Evolutionary conservation across 2,113 vertebrate genomes (phyloP), one percentile per base, ranked within the genome.

Genomic region (Ia io): DNA sequence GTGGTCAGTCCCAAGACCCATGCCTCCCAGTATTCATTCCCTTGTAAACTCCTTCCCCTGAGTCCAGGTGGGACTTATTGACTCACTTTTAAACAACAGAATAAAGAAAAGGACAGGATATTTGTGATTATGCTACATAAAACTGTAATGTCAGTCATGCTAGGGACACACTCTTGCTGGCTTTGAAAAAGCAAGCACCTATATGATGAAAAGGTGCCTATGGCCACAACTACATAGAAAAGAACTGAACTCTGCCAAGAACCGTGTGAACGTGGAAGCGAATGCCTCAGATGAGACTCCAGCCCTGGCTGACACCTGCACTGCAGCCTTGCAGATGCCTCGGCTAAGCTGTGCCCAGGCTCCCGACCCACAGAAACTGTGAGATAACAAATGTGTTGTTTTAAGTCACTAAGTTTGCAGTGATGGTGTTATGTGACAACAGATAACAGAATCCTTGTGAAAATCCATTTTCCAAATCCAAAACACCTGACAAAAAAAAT

Each of bases 381-480:
- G 42, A 18, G 17, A 56, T 5, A 42, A 47, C 69, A 84, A 53
- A 32, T 32, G 22, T 35, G 25, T 37, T 63, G 37, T 67, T 77
- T 82, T 32, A 61, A 78, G 40, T 32, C 53, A 37, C 51, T 30
- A 84, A 28, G 17, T 53, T 30, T 37, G 18, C 1, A 77, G 42
- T 18, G 42, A 63, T 11, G 20, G 7, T 32, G 65, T 69, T n/a
- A 71, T 1, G 14, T 9, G 70, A 44, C 56, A 63, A 78, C 7
- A 90, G 16, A 40, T 7, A 88, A 74, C 0, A 73, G 18, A 87
- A 65, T 42, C 51, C 69, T 63, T 37, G 44, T n/a, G 25, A 90
- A 70, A 90, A 79, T 8, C 69, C 10, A 78, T 94, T 90, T 92
- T 65, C 40, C 40, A 63, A 92, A 84, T 79, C 23, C 8, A 74